phyloP scores from a whole-genome alignment of 2,888 invertebrate species.

The Polymixis flavicincta region DNA sequence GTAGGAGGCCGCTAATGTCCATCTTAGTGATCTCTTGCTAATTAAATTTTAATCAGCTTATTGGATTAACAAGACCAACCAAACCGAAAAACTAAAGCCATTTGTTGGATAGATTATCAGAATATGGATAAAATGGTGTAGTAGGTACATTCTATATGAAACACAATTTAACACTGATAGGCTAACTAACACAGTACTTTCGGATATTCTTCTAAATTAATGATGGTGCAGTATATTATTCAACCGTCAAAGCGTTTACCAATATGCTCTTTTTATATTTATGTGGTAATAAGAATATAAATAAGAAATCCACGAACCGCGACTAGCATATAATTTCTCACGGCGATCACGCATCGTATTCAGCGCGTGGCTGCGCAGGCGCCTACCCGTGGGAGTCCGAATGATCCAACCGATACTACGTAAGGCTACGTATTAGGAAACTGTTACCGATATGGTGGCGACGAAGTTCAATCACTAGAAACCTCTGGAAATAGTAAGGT shows the following conservation, averaged over 20 bases:
- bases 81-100: background rate
- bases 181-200: background rate
- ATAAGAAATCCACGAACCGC: constrained; percentile 82
- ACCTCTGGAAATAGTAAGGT: constrained; percentile 33
- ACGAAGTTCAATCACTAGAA: constrained; percentile 48
- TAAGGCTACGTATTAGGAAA: constrained; percentile 65
- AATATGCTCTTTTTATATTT: constrained; percentile 40
- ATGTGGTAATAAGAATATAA: constrained; percentile 60
- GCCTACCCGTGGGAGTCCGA: constrained; percentile 79
- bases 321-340: constrained; percentile 84
- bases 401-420: constrained; percentile 55
- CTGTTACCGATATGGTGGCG: constrained; percentile 68
- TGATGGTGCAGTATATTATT: constrained; percentile 11
- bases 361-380: constrained; percentile 74
- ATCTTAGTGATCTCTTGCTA: constrained; percentile 1
- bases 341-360: constrained; percentile 83
- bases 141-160: background rate
- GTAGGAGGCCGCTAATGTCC: constrained; percentile 15
- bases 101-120: background rate
- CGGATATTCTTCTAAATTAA: background rate
- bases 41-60: background rate
- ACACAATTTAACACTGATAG: background rate
- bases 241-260: constrained; percentile 30
- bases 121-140: background rate
- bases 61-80: background rate